Base-by-base conservation (phyloP, 1,140 invertebrate genomes). In the Drosophila persimilis region DNA sequence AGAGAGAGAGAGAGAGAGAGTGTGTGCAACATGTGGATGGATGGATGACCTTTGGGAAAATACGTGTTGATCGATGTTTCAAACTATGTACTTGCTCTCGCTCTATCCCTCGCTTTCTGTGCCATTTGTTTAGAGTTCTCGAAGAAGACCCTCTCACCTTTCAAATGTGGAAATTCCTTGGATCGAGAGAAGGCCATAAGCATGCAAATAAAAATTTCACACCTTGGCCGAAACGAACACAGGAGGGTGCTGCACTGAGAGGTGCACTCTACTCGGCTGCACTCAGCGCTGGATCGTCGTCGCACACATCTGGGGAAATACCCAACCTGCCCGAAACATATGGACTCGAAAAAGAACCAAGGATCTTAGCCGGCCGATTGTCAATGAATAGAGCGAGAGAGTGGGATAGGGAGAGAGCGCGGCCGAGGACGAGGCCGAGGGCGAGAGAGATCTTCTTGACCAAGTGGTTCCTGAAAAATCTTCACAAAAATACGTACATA, bases 191-290 rank as follows among this genome's bases (percentile, higher is more conserved):
- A 64, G 61, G 71, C 67, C 60, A 31, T 60, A 73, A 83, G 81
- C 84, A 89, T 88, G 83, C 84, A 88, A 89, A 88, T 89, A 88
- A 81, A 88, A 83, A 88, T 89, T 89, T 88, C 83, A 88, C 83
- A 88, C 83, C 83, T 88, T 58, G 69, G 43, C 65, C 50, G 47
- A 22, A 22, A 51, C 35, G 51, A 56, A 52, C 48, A 26, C 50
- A 29, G 29, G 9, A 45, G 54, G 54, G 54, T 56, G 53, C 35
- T 2, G 8, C 13, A 22, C 35, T 4, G 54, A 9, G 39, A 7
- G 7, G 29, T 9, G 31, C 31, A 35, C 31, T 35, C 29, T 31
- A 53, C 8, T 5, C 11, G 11, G 13, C 6, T 1, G 13, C 35
- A 43, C 35, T 5, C 46, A n/a, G 39, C 8, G 7, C 29, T 31